Base-by-base conservation (phyloP, 1,140 invertebrate genomes). In the Coboldia fuscipes region DNA sequence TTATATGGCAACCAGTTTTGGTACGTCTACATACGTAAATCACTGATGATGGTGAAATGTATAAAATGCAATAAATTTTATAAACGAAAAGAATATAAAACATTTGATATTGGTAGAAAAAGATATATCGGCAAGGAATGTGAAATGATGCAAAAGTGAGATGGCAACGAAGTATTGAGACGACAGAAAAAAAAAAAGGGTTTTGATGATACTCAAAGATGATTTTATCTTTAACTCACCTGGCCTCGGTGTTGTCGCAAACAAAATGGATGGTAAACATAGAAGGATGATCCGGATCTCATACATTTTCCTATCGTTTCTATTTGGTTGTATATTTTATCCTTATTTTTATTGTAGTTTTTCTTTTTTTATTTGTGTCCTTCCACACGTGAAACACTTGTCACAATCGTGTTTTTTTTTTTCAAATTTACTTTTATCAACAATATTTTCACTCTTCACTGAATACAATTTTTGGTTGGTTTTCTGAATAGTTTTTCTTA, bases 231-330 rank as follows among this genome's bases (percentile, higher is more conserved):
- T 15, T 15, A 37, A 46, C 50, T 41, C 35, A 55, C 52, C 52
- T 49, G 52, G 47, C 42, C 55, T 49, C 21, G 52, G 33, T 29
- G 53, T 55, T 37, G 53, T 51, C 39, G 53, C 52, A 40, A 56
- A 41, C 34, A 56, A 37, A 35, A 56, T 41, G 19, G 53, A 53
- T 35, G 53, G 53, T 42, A 56, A 44, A 43, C 50, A 53, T 40
- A 56, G 45, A 35, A 56, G 36, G 34, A 56, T 39, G 23, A 55
- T 42, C 24, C 51, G 46, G 29, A 54, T 41, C 45, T 54, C 51
- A 37, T 51, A 51, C 42, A 52, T 45, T 41, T 54, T 48, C n/a
- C n/a, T n/a, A n/a, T n/a, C n/a, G n/a, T n/a, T n/a, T n/a, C n/a
- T n/a, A n/a, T n/a, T n/a, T n/a, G n/a, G n/a, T n/a, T n/a, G n/a